Conservation (phyloP, 2,888 invertebrate genomes). For the Gasteruption jaculator region DNA sequence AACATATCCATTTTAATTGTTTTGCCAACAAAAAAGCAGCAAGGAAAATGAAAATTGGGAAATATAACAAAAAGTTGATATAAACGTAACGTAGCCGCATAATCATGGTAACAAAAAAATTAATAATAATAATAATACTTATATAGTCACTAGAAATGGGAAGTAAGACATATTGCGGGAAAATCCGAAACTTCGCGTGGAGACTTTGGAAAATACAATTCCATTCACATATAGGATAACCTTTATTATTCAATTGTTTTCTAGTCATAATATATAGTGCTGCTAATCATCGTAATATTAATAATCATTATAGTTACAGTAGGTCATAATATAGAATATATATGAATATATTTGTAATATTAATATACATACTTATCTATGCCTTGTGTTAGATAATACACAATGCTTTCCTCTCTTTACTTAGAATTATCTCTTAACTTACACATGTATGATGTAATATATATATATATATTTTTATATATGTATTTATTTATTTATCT, state of each 20-base stretch:
- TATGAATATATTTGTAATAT: conserved; percentile 32
- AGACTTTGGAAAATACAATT: conserved; percentile 3
- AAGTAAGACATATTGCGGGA: too few species aligned
- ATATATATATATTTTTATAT: conserved; percentile 26
- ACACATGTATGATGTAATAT: conserved; percentile 22
- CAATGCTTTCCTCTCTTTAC: conserved; percentile 34
- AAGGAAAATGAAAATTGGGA: too few species aligned
- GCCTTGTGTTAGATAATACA: conserved; percentile 43
- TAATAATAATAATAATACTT: too few species aligned
- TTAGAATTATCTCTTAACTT: conserved; percentile 23
- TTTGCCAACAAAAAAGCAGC: too few species aligned
- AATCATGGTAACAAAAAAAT: too few species aligned
- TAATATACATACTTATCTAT: conserved; percentile 43
- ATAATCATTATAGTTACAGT: conserved; percentile 38
- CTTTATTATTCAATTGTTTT: conserved; percentile 47
- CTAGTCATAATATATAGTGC: conserved; percentile 47
- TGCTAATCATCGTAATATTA: conserved; percentile 38
- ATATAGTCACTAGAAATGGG: too few species aligned
- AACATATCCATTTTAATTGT: too few species aligned
- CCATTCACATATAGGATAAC: conserved; percentile 44
- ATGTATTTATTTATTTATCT: conserved; percentile 29
- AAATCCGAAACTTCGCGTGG: neutral
- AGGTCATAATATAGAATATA: conserved; percentile 32
- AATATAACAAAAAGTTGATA: too few species aligned
- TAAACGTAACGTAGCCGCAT: too few species aligned